Base-by-base conservation (phyloP, 2,888 invertebrate species). In the Drosophila sordidula region DNA sequence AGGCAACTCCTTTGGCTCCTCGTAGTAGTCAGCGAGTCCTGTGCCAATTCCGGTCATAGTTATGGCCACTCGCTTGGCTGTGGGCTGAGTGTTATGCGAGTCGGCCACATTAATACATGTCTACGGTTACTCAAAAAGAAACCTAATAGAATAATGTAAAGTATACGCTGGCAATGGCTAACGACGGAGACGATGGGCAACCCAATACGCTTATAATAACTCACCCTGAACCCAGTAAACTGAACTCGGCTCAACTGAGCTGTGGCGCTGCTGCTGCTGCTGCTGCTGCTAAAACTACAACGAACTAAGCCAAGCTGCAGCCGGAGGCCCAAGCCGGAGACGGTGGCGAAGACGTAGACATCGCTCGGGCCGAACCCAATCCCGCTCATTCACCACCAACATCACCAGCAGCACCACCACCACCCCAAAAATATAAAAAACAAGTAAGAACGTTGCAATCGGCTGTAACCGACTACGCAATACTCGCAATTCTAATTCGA, bases 91-190 rank as follows among this genome's bases (percentile, higher is more conserved):
- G 89, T 55, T 66, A 75, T 75, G 56, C 69, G 77, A 87, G 80
- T 77, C 63, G 80, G 70, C 73, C 68, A 75, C 87, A 87, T 89
- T 89, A 87, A 82, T 82, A 82, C 74, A 70, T 62, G 80, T 88
- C 89, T 89, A 71, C 59, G 69, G 74, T 85, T 85, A 77, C 85
- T 79, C 77, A 73, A 76, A 70, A 82, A 88, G 87, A 88, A 87
- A 89, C 89, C 87, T 80, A 87, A 87, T 89, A 89, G 89, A 87
- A 87, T 89, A 88, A 88, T 83, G 84, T 86, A 87, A 87, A 88
- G 87, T 80, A 89, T 76, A 80, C 89, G 69, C 62, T 75, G 79
- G 80, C 80, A 77, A 77, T 80, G 84, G 71, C 77, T 71, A 75
- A 77, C 73, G 65, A 74, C 80, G 73, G 71, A 71, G 86, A 82